These are phyloP conservation scores for Andrena chrysosceles DNA, from an alignment of 2,888 invertebrate genomes.

Conservation along the genomic window DNA sequence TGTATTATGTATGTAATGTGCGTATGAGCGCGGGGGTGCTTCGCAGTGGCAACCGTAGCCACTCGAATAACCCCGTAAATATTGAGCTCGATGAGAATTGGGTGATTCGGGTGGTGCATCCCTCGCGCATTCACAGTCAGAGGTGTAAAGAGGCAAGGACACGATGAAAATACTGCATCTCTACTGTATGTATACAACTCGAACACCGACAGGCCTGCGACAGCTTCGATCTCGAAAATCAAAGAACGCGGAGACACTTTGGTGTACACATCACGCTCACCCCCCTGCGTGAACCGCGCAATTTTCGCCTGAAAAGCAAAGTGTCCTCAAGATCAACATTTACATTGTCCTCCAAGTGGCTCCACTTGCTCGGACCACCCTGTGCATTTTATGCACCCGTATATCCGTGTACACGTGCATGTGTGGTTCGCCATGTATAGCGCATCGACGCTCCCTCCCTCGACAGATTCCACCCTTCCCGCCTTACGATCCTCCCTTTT, in stretches of 20 bases:
- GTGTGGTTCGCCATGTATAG: slow-evolving; percentile 32
- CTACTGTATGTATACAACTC: no score
- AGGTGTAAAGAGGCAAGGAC: no score
- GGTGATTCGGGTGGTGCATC: slow-evolving; percentile 16
- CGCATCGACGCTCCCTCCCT: slow-evolving; percentile 32
- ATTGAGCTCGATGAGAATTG: slow-evolving; percentile 40
- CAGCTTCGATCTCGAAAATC: no score
- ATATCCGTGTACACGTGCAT: neutral
- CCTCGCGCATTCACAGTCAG: no score
- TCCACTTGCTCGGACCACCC: slow-evolving; percentile 11
- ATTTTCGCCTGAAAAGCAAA: slow-evolving; percentile 13
- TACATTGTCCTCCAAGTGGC: slow-evolving; percentile 7
- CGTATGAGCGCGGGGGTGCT: neutral
- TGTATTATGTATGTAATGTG: slow-evolving; percentile 32
- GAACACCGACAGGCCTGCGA: no score
- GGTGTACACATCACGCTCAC: no score
- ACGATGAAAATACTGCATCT: no score
- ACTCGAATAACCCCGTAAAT: slow-evolving; percentile 44
- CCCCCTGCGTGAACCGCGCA: neutral
- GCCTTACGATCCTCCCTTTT: slow-evolving; percentile 54
- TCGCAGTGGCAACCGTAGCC: slow-evolving; percentile 1
- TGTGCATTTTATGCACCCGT: neutral
- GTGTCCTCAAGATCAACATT: slow-evolving; percentile 11
- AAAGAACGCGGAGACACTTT: no score
- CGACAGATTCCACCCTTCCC: slow-evolving; percentile 35